Conservation (phyloP, 2,797 vertebrate genomes). For the Macrochelys suwanniensis region DNA sequence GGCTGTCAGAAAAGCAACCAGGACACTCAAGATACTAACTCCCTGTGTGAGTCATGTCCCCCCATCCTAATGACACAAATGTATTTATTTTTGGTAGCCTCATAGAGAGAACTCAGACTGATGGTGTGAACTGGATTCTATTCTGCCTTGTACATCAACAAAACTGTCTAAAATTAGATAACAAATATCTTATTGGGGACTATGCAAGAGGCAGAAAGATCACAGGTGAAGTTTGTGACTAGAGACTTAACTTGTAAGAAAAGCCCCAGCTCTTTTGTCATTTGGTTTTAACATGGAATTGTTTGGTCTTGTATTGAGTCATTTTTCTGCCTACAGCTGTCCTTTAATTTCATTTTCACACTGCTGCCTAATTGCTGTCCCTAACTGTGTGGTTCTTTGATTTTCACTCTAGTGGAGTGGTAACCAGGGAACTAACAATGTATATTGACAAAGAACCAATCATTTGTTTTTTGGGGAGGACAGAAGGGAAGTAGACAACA, state of each 20-base stretch:
- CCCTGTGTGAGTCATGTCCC: neutral
- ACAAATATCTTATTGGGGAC: neutral
- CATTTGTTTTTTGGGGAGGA: neutral
- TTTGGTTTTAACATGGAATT: fast-evolving
- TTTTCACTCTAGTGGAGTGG: neutral
- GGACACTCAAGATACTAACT: neutral
- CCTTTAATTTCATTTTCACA: too few relatives aligned
- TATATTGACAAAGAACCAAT: neutral
- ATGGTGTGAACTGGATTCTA: neutral
- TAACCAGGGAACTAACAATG: too few relatives aligned
- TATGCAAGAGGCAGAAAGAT: neutral
- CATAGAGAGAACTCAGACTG: neutral
- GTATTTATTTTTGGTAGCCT: neutral
- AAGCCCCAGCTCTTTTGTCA: fast-evolving
- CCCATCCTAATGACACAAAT: neutral
- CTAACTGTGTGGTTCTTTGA: neutral
- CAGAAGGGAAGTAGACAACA: neutral
- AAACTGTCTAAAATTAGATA: neutral
- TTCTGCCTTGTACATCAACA: neutral
- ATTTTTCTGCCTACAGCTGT: neutral
- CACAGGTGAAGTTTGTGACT: neutral
- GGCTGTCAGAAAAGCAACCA: neutral
- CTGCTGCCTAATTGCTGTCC: neutral
- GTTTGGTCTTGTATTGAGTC: neutral
- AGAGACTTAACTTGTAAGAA: neutral